Percentiles rank a stretch among this genome's conserved stretches.
Evolutionary conservation across 1,140 invertebrate genomes (phyloP).

Genomic region (Cyclargus thomasi): DNA sequence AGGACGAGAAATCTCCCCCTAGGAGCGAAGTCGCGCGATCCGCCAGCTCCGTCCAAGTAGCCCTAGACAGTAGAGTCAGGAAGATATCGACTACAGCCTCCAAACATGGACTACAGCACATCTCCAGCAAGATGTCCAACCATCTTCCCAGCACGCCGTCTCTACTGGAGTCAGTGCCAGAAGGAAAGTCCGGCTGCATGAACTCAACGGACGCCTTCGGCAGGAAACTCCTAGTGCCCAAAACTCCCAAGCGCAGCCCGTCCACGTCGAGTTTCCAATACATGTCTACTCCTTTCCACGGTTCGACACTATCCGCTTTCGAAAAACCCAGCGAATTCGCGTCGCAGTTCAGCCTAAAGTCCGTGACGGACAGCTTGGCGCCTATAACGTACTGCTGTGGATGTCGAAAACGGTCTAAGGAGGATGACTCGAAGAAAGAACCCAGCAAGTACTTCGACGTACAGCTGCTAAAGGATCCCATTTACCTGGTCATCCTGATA

Average conservation of each 20-base stretch:
- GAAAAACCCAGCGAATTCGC: constrained; percentile 84
- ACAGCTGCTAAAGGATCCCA: constrained; percentile 83
- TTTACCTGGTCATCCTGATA: constrained; percentile 87
- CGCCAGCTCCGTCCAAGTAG: constrained; percentile 73
- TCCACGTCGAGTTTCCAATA: constrained; percentile 89
- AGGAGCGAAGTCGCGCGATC: constrained; percentile 67
- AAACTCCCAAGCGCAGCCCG: constrained; percentile 79
- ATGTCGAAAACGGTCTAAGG: constrained; percentile 51
- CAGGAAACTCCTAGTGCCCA: constrained; percentile 48
- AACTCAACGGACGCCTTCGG: constrained; percentile 55
- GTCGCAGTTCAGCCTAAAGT: constrained; percentile 84
- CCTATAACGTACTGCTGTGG: constrained; percentile 64
- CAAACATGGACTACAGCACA: constrained; percentile 49
- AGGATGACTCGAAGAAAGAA: constrained; percentile 64
- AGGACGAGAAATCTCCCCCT: constrained; percentile 35
- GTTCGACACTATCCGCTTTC: constrained; percentile 85
- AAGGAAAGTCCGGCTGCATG: constrained; percentile 48
- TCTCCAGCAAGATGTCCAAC: constrained; percentile 51
- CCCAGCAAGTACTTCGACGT: constrained; percentile 84
- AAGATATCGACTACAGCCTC: constrained; percentile 61
- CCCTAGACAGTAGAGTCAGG: constrained; percentile 41
- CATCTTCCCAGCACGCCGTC: constrained; percentile 53
- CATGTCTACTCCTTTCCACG: constrained; percentile 88
- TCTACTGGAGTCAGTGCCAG: constrained; percentile 55
- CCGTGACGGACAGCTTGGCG: constrained; percentile 76